Conservation (phyloP, 2,797 vertebrate genomes). For the Neostethus bicornis region DNA sequence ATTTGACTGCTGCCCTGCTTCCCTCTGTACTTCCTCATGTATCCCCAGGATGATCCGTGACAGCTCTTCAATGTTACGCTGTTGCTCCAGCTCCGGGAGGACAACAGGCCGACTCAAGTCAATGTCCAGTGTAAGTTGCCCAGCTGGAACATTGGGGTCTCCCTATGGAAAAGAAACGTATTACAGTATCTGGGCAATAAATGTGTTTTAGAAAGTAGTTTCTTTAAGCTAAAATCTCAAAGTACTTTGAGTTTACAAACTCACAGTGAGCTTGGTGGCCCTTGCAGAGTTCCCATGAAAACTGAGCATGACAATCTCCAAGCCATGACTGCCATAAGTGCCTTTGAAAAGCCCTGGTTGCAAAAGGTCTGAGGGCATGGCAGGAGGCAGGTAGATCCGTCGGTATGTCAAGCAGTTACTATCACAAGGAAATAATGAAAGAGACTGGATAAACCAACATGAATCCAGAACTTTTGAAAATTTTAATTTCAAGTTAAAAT, state of each 20-base stretch:
- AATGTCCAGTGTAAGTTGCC: conserved; percentile 92
- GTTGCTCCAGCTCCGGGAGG: conserved; percentile 88
- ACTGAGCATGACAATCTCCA: conserved; percentile 98
- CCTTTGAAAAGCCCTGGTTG: conserved; percentile 96
- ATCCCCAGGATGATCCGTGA: conserved; percentile 87
- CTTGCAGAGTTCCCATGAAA: conserved; percentile 88
- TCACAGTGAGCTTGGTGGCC: conserved; percentile 97
- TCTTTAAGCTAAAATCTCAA: neutral
- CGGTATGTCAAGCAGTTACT: conserved; percentile 99
- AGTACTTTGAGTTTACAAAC: conserved; percentile 37
- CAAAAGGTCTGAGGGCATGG: conserved; percentile 86
- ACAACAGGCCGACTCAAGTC: conserved; percentile 87
- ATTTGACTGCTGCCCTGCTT: conserved; percentile 45
- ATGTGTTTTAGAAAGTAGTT: neutral
- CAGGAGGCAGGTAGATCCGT: conserved; percentile 94
- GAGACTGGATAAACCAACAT: neutral
- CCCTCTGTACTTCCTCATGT: conserved; percentile 84
- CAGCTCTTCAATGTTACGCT: conserved; percentile 89
- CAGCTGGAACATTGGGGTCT: conserved; percentile 97
- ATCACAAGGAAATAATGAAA: conserved; percentile 30
- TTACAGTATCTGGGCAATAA: neutral
- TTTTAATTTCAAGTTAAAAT: neutral
- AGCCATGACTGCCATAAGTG: conserved; percentile 95
- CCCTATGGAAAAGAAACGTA: conserved; percentile 76
- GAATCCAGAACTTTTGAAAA: neutral